These are phyloP conservation scores for Hiodon alosoides DNA, from an alignment of 2,113 vertebrate genomes.

Conservation along the genomic window DNA sequence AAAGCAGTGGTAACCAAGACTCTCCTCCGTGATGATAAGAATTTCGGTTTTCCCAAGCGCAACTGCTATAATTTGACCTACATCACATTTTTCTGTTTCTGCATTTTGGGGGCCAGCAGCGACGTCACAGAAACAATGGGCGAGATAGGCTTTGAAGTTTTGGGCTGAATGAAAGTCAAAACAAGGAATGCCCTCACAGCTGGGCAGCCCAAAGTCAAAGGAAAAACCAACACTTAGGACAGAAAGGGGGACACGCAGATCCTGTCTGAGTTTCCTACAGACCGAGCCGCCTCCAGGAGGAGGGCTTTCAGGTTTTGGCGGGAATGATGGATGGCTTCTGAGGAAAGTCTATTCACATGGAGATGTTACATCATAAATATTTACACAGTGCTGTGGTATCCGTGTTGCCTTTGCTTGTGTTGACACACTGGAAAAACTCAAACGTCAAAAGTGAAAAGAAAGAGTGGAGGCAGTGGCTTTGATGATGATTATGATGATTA, in stretches of 20 bases:
- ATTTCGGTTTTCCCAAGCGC: slow-evolving; percentile 71
- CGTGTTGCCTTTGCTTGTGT: slow-evolving; percentile 71
- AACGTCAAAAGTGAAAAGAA: slow-evolving; percentile 47
- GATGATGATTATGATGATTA: slow-evolving; percentile 27
- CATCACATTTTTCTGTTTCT: slow-evolving; percentile 90
- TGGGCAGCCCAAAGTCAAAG: slow-evolving; percentile 75
- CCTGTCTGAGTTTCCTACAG: slow-evolving; percentile 74
- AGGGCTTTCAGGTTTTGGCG: slow-evolving; percentile 74
- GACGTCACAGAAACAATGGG: slow-evolving; percentile 83
- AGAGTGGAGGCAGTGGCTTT: slow-evolving; percentile 27
- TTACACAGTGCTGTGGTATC: slow-evolving; percentile 93
- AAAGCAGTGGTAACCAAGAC: slow-evolving; percentile 71
- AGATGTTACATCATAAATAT: slow-evolving; percentile 90
- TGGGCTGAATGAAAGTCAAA: slow-evolving; percentile 73
- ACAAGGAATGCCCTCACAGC: slow-evolving; percentile 72
- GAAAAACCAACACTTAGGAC: slow-evolving; percentile 94
- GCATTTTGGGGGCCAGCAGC: slow-evolving; percentile 88
- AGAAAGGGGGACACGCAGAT: slow-evolving; percentile 80
- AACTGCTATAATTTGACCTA: slow-evolving; percentile 87
- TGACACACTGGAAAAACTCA: slow-evolving; percentile 63
- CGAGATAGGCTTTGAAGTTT: slow-evolving; percentile 88
- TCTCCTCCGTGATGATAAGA: slow-evolving; percentile 72
- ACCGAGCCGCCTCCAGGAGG: slow-evolving; percentile 59
- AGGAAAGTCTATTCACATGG: slow-evolving; percentile 77
- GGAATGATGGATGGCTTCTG: slow-evolving; percentile 93